phyloP scores from a whole-genome alignment of 2,888 invertebrate species.

The Pammene fasciana region DNA sequence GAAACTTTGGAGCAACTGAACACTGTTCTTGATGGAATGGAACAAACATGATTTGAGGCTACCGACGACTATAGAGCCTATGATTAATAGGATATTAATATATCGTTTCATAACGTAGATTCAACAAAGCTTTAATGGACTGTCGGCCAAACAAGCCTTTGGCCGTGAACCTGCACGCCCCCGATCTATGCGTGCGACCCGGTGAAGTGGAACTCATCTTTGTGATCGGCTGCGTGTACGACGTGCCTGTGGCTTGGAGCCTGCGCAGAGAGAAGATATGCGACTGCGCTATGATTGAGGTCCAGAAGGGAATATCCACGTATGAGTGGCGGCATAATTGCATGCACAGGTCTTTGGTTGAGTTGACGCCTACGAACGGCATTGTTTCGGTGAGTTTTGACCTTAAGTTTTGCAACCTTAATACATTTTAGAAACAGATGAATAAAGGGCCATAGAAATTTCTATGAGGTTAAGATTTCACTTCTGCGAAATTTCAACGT shows the following conservation, averaged over 20 bases:
- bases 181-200: conserved; percentile 66
- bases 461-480: too few species aligned
- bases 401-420: not conserved
- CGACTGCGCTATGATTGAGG: conserved; percentile 73
- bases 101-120: conserved; percentile 51
- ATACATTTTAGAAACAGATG: too few species aligned
- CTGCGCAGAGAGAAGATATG: conserved; percentile 74
- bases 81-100: not conserved
- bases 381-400: conserved; percentile 61
- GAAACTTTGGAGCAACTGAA: too few species aligned
- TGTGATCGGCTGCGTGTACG: conserved; percentile 69
- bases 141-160: conserved; percentile 68
- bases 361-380: conserved; percentile 64
- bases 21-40: not conserved
- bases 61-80: not conserved
- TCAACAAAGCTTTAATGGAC: conserved; percentile 67
- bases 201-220: conserved; percentile 66
- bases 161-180: conserved; percentile 66
- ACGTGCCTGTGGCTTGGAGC: conserved; percentile 65
- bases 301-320: conserved; percentile 68
- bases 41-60: not conserved
- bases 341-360: conserved; percentile 65
- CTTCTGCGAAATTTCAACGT: too few species aligned
- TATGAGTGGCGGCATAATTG: conserved; percentile 74
- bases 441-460: too few species aligned